Evolutionary conservation across 2,113 vertebrate genomes (phyloP).

Genomic region (Lanius ludovicianus): DNA sequence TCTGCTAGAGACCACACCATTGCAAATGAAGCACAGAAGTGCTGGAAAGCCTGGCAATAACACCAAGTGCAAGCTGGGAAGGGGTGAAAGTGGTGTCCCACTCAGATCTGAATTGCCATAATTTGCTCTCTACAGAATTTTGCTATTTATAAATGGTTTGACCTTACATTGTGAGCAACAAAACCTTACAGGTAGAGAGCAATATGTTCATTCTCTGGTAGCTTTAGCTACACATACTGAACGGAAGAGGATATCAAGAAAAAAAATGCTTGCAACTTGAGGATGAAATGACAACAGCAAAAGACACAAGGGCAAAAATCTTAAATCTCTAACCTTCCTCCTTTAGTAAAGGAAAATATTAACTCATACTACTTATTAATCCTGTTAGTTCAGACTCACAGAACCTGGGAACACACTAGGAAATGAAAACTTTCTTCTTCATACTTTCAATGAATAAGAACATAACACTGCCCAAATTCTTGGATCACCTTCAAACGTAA

Average conservation of each 20-base stretch:
- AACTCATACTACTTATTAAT: background rate
- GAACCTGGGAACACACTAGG: background rate
- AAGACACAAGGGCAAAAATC: background rate
- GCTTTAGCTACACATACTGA: background rate
- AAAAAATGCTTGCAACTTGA: background rate
- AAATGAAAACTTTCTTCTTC: background rate
- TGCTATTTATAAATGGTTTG: background rate
- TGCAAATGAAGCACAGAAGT: background rate
- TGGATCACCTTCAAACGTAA: background rate
- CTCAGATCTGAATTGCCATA: background rate
- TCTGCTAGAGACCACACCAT: background rate
- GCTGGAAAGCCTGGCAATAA: background rate
- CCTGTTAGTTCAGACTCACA: background rate
- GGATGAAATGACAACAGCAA: background rate
- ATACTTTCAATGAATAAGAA: background rate
- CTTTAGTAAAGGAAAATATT: background rate
- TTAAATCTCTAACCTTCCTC: background rate
- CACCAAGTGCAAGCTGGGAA: background rate
- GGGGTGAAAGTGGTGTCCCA: background rate
- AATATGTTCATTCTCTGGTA: background rate
- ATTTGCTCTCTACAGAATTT: background rate
- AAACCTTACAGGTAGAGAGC: background rate
- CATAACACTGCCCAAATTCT: background rate
- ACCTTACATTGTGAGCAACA: background rate
- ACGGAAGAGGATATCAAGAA: background rate